Conservation (phyloP, 2,113 vertebrate genomes). For the Cavia porcellus region DNA sequence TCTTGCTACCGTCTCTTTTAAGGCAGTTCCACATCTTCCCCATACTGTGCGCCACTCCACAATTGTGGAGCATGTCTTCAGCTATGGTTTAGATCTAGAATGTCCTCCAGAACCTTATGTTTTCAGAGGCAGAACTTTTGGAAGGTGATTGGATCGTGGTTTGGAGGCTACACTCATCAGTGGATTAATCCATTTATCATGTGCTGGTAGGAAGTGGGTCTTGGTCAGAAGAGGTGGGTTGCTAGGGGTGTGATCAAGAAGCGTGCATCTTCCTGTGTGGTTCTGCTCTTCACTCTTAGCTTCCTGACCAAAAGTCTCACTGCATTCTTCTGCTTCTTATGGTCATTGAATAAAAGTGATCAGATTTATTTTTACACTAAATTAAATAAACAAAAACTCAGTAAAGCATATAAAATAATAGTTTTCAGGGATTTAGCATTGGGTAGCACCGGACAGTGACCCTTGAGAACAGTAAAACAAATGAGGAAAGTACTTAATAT, state of each 20-base stretch:
- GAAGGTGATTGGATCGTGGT: neutral
- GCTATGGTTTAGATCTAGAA: neutral
- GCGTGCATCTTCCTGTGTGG: neutral
- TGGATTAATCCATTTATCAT: neutral
- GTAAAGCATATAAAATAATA: neutral
- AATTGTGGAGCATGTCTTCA: neutral
- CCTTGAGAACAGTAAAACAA: neutral
- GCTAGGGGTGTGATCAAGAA: neutral
- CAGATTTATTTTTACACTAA: conserved; percentile 9
- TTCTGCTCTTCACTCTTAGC: neutral
- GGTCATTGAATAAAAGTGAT: neutral
- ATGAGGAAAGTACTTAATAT: neutral
- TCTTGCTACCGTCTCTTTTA: neutral
- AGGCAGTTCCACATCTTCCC: neutral
- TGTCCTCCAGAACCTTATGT: neutral
- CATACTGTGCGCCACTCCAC: neutral
- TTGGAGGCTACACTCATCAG: neutral
- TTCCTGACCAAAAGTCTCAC: neutral
- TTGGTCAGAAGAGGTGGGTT: neutral
- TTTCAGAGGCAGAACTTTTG: neutral
- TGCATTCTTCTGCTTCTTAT: neutral
- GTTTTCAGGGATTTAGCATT: neutral
- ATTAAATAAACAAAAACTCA: neutral
- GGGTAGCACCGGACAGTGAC: neutral
- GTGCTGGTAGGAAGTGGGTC: neutral